A percentile compares a stretch with the other conserved stretches of the same genome.
Evolutionary conservation across 2,888 invertebrate genomes (phyloP).

Genomic region (Diogma glabrata): DNA sequence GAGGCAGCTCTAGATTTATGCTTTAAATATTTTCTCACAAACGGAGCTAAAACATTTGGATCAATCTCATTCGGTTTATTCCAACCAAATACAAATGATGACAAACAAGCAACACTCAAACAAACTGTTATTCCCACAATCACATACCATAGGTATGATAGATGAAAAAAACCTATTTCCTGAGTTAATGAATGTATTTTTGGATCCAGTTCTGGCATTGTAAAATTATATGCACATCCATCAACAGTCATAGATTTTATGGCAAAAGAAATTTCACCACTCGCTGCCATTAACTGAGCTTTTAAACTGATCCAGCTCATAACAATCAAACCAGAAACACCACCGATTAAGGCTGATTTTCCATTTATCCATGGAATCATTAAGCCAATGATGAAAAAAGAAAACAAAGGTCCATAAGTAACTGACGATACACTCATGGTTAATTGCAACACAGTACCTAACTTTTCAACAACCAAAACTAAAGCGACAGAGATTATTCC

Average conservation of each 20-base stretch:
- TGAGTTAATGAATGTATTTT: too few species aligned
- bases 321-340: slow-evolving; percentile 46
- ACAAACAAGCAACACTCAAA: too few species aligned
- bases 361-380: slow-evolving; percentile 52
- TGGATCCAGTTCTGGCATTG: background rate
- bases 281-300: slow-evolving; percentile 44
- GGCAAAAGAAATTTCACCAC: slow-evolving; percentile 44
- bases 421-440: slow-evolving; percentile 51
- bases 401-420: slow-evolving; percentile 55
- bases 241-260: slow-evolving; percentile 41
- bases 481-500: slow-evolving; percentile 53
- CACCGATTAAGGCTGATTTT: slow-evolving; percentile 55
- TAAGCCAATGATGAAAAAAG: slow-evolving; percentile 57
- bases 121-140: too few species aligned
- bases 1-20: too few species aligned
- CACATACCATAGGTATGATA: too few species aligned
- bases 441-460: slow-evolving; percentile 57
- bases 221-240: slow-evolving; percentile 35
- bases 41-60: too few species aligned
- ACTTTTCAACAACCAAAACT: slow-evolving; percentile 55
- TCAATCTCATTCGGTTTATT: too few species aligned
- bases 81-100: too few species aligned
- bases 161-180: too few species aligned
- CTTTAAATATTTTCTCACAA: too few species aligned
- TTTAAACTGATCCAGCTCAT: slow-evolving; percentile 56